Conservation (phyloP, 2,888 invertebrate genomes). For the Marasmarcha lunaedactyla region DNA sequence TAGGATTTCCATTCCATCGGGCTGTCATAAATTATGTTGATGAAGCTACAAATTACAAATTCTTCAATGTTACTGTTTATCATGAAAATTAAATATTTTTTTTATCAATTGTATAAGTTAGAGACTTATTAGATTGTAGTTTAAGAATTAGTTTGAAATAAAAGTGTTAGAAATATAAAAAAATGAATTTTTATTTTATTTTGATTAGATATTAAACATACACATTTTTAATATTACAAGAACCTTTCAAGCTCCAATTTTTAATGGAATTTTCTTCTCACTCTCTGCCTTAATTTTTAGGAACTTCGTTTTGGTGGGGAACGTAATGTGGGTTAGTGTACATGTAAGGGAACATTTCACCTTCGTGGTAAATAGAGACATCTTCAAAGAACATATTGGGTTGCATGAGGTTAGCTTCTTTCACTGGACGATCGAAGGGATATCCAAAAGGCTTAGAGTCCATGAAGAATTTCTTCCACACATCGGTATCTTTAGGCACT, state of each 20-base stretch:
- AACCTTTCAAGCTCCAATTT: too few species aligned
- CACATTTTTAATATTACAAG: too few species aligned
- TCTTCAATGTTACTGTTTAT: constrained; percentile 41
- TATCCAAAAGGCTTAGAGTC: constrained; percentile 57
- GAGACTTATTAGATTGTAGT: too few species aligned
- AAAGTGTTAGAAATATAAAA: too few species aligned
- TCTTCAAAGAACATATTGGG: constrained; percentile 70
- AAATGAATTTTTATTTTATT: too few species aligned
- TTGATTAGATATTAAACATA: too few species aligned
- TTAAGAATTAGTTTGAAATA: too few species aligned
- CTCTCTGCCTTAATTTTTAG: constrained; percentile 7
- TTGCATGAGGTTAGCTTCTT: constrained; percentile 39
- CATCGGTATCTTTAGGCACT: constrained; percentile 18
- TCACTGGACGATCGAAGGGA: constrained; percentile 61
- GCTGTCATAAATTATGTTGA: constrained; percentile 24
- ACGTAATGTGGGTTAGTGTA: constrained; percentile 7
- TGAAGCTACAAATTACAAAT: constrained; percentile 37
- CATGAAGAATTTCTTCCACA: constrained; percentile 22
- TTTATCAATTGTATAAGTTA: too few species aligned
- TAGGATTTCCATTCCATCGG: constrained; percentile 58
- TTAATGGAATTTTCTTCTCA: too few species aligned
- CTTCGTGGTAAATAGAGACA: constrained; percentile 50
- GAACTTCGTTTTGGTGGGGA: constrained; percentile 8
- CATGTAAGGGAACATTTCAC: constrained; percentile 7
- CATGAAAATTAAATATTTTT: constrained; percentile 25